Percentiles rank a stretch among this genome's conserved stretches.
These are phyloP conservation scores for Gymnoscopelus microlampas DNA, from an alignment of 2,797 vertebrate genomes.

Conservation along the genomic window DNA sequence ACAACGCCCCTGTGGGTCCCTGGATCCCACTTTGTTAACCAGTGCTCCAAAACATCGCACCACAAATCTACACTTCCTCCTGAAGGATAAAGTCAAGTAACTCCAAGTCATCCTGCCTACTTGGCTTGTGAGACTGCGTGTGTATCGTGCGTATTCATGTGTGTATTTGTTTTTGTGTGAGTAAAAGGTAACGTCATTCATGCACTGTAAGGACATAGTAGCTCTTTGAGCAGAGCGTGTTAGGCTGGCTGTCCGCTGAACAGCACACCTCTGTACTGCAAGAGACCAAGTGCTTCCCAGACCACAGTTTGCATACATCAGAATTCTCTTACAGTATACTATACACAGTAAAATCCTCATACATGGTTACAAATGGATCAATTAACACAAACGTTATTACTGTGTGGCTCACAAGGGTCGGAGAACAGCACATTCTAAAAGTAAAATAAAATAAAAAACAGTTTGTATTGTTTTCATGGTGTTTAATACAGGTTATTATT, in stretches of 20 bases:
- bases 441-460: slow-evolving; percentile 10
- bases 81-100: background rate
- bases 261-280: slow-evolving; percentile 63
- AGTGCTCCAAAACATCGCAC: background rate
- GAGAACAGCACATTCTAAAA: background rate
- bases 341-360: background rate
- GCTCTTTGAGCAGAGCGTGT: slow-evolving; percentile 66
- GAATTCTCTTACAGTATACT: slow-evolving; percentile 17
- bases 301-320: slow-evolving; percentile 45
- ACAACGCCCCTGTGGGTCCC: too few relatives aligned
- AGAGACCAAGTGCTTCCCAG: slow-evolving; percentile 48
- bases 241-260: slow-evolving; percentile 57
- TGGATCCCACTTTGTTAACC: too few relatives aligned
- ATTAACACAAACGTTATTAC: too few relatives aligned
- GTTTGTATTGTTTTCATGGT: slow-evolving; percentile 19
- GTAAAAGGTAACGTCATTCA: slow-evolving; percentile 52
- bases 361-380: too few relatives aligned
- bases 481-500: slow-evolving; percentile 42
- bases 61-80: background rate
- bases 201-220: slow-evolving; percentile 60
- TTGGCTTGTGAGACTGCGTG: background rate
- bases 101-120: slow-evolving; percentile 21
- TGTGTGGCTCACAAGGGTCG: too few relatives aligned
- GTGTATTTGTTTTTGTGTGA: slow-evolving; percentile 46
- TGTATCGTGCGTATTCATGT: slow-evolving; percentile 16